phyloP scores from a whole-genome alignment of 2,888 invertebrate genomes.

The Ectobius pallidus region DNA sequence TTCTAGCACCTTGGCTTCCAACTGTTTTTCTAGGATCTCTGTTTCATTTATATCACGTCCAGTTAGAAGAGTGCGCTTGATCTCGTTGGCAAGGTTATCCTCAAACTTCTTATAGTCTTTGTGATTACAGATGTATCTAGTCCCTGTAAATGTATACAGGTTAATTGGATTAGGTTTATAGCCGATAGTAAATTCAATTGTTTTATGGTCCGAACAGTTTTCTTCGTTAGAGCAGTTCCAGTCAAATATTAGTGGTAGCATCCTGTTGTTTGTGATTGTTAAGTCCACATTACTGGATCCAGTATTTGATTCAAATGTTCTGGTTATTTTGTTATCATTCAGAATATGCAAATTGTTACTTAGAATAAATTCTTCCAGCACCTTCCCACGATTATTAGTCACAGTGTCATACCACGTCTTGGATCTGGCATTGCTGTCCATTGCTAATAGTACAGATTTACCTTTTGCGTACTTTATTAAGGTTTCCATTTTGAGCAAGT shows the following conservation, averaged over 20 bases:
- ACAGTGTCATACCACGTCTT: background rate
- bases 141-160: too few relatives aligned
- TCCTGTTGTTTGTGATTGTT: too few relatives aligned
- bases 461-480: background rate
- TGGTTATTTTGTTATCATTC: too few relatives aligned
- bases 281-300: too few relatives aligned
- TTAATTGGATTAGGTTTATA: too few relatives aligned
- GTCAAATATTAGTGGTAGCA: background rate
- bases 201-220: too few relatives aligned
- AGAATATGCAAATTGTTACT: too few relatives aligned
- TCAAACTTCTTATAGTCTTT: background rate
- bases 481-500: background rate
- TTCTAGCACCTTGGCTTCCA: background rate
- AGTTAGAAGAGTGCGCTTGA: background rate
- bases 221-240: background rate
- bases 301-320: too few relatives aligned
- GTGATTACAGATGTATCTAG: background rate
- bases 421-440: background rate
- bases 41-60: background rate
- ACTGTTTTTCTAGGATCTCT: background rate
- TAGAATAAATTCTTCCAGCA: too few relatives aligned
- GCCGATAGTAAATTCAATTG: too few relatives aligned
- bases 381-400: background rate
- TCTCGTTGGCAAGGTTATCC: background rate
- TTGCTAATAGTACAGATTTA: background rate